phyloP scores from a whole-genome alignment of 2,113 vertebrate genomes.

The Collichthys lucidus region DNA sequence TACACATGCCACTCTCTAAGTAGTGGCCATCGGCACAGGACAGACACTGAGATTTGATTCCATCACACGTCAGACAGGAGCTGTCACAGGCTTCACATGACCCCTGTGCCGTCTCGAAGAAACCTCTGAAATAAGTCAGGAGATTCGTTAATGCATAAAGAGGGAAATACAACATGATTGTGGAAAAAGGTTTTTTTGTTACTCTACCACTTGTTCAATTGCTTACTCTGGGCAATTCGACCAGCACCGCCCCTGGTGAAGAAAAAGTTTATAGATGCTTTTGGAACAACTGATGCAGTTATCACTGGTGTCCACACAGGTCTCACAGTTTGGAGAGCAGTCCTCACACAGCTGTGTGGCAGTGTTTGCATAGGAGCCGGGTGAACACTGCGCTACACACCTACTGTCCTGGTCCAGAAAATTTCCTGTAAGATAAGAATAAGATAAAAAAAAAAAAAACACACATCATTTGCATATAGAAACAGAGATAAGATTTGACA shows the following conservation, averaged over 20 bases:
- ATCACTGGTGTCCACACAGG: constrained; percentile 76
- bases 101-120: constrained; percentile 78
- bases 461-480: background rate
- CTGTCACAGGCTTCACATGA: constrained; percentile 80
- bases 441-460: background rate
- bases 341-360: constrained; percentile 83
- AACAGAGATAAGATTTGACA: too few relatives aligned
- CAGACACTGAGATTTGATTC: constrained; percentile 79
- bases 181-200: background rate
- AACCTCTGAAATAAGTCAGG: constrained; percentile 73
- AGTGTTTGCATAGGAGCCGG: constrained; percentile 80
- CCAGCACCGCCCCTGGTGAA: constrained; percentile 84
- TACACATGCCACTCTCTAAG: constrained; percentile 77
- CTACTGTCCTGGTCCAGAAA: constrained; percentile 83
- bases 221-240: constrained; percentile 86
- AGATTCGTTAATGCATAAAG: background rate
- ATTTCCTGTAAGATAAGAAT: constrained; percentile 77
- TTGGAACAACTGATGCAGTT: constrained; percentile 82
- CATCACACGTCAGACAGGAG: constrained; percentile 84
- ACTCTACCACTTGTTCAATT: background rate
- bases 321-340: constrained; percentile 83
- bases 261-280: constrained; percentile 76
- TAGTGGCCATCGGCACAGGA: constrained; percentile 81
- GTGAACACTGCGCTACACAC: constrained; percentile 79
- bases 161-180: background rate